A percentile compares a stretch with the other conserved stretches of the same genome.
These are phyloP conservation scores for Nyctalus aviator DNA, from an alignment of 2,797 vertebrate species.

Conservation along the genomic window DNA sequence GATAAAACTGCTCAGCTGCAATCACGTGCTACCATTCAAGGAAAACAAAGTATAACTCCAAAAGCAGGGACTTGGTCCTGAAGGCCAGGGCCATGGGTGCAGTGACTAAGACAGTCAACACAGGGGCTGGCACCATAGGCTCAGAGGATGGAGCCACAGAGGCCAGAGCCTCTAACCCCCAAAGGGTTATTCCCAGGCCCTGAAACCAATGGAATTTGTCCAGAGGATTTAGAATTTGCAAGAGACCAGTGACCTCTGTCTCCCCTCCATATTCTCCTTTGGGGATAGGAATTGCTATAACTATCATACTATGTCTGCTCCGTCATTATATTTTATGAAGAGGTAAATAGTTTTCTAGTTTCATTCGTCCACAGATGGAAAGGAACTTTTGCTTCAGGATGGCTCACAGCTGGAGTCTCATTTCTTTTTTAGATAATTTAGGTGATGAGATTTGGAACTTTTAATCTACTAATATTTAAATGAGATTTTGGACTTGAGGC, in stretches of 20 bases:
- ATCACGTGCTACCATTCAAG: not conserved
- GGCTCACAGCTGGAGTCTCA: not conserved
- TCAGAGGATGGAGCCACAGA: no score
- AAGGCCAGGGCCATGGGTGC: not conserved
- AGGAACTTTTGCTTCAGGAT: not conserved
- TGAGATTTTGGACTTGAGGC: not conserved
- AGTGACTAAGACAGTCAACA: not conserved
- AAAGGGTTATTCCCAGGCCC: not conserved
- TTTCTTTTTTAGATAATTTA: not conserved
- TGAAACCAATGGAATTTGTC: not conserved
- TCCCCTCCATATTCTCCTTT: not conserved
- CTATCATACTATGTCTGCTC: not conserved
- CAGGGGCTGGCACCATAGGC: no score
- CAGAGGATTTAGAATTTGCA: not conserved
- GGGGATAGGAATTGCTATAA: not conserved
- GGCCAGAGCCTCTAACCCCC: not conserved
- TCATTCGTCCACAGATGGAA: not conserved
- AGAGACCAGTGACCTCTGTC: not conserved
- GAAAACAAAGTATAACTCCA: not conserved
- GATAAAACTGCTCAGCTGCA: not conserved
- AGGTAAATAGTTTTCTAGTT: conserved; percentile 1
- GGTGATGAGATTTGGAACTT: not conserved
- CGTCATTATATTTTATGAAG: not conserved
- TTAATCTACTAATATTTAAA: not conserved
- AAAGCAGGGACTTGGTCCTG: not conserved